These are phyloP conservation scores for Lampris megalopsis DNA, from an alignment of 2,113 vertebrate species.

Conservation along the genomic window DNA sequence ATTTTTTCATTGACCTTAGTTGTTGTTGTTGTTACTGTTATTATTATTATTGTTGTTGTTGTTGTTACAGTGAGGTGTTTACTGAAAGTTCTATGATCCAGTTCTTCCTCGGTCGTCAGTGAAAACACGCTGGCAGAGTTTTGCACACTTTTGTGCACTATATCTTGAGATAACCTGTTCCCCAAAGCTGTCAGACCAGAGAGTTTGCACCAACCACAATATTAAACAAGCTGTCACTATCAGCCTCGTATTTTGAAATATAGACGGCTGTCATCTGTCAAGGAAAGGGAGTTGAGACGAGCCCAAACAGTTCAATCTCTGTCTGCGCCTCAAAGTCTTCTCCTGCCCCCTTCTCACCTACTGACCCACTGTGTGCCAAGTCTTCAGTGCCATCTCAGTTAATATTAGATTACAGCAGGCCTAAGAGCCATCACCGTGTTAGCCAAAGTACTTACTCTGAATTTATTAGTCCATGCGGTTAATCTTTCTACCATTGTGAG, in stretches of 20 bases:
- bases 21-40: too few relatives aligned
- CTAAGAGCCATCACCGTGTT: slow-evolving; percentile 18
- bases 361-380: neutral
- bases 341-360: neutral
- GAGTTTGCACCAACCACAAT: slow-evolving; percentile 1
- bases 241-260: slow-evolving; percentile 34
- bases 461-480: slow-evolving; percentile 27
- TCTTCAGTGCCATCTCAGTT: neutral
- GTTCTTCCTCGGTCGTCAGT: neutral
- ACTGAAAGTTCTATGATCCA: neutral
- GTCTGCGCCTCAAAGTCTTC: slow-evolving; percentile 6
- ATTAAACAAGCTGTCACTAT: slow-evolving; percentile 20
- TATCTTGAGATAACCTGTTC: slow-evolving; percentile 1
- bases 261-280: slow-evolving; percentile 32
- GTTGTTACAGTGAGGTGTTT: too few relatives aligned
- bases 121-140: neutral
- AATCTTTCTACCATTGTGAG: slow-evolving; percentile 25
- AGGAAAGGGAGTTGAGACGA: slow-evolving; percentile 23
- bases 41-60: too few relatives aligned
- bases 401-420: slow-evolving; percentile 3
- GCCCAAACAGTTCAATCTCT: neutral
- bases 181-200: slow-evolving; percentile 8
- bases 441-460: slow-evolving; percentile 17
- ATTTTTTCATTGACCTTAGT: too few relatives aligned
- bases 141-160: slow-evolving; percentile 5